Evolutionary conservation across 1,140 invertebrate species (phyloP), one percentile per base, ranked within the genome.

Genomic region (Cotesia glomerata): DNA sequence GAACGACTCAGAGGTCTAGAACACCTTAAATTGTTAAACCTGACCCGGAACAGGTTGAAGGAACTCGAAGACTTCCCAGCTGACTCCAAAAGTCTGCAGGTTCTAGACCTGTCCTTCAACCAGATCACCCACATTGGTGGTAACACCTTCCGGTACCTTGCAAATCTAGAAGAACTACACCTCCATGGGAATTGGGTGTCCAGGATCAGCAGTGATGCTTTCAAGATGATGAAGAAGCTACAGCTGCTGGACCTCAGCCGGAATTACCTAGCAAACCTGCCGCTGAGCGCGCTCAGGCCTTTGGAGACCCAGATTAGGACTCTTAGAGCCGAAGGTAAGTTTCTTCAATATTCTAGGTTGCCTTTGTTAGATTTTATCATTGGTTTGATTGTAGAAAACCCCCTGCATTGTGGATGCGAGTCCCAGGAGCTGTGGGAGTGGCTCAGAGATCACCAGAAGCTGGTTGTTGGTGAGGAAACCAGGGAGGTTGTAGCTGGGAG

Each of bases 381-480:
- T 45, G 36, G 36, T 39, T 39, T 39, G 72, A 76, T 89, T 88
- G 26, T 88, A 96, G 94, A 94, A 78, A 95, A 96, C 86, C 95
- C 95, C 45, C 85, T 95, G 70, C 90, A 92, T 69, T 95, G 94
- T 82, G 92, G 91, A 76, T 95, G 95, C 82, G 93, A 95, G 76
- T 91, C 94, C 39, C 93, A 95, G 86, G 93, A 95, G 77, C 87
- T 95, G 9, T 96, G 95, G 94, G 92, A 93, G 87, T 96, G 95
- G 95, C 89, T 96, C 76, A 89, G 92, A 76, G 94, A 95, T 85
- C 95, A 96, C 87, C 90, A 93, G 74, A 94, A 94, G 79, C 81
- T 91, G 73, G 89, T 92, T 11, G 86, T 91, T 34, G 86, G 88
- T 73, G 80, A 85, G 39, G 39, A 2, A 11, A 11, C 11, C 39